Conservation (phyloP, 64 coral and sea anemone species). For the Dendrophyllia cribrosa region DNA sequence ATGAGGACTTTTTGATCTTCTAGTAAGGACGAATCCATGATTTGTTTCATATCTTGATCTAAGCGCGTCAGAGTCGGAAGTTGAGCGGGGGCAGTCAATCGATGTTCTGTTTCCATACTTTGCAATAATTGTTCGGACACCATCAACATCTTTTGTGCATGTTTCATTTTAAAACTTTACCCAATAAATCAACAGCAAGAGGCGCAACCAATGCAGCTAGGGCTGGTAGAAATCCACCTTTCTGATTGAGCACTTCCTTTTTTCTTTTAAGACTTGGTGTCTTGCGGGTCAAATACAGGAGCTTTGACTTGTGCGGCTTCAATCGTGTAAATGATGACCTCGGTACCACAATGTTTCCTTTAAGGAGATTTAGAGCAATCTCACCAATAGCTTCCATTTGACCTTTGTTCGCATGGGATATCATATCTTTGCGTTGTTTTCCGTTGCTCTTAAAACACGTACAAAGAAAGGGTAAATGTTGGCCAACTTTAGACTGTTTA, state of each 20-base stretch:
- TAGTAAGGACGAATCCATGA: neutral
- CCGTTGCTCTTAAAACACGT: no score
- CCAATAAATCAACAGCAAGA: no score
- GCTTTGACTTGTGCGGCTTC: conserved; percentile 37
- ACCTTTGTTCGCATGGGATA: neutral
- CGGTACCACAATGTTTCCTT: conserved; percentile 22
- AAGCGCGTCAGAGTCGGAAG: neutral
- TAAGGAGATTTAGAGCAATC: conserved; percentile 1
- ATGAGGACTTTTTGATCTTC: neutral
- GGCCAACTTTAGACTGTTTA: no score
- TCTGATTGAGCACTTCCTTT: conserved; percentile 8
- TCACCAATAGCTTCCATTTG: conserved; percentile 25
- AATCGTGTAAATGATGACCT: conserved; percentile 25
- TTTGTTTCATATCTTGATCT: conserved; percentile 12
- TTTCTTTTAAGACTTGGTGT: conserved; percentile 5
- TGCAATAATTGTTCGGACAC: neutral
- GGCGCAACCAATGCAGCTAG: neutral
- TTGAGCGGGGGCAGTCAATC: neutral
- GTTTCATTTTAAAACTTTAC: conserved; percentile 8
- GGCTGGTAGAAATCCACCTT: conserved; percentile 20
- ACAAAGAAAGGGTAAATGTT: no score
- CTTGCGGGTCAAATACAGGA: conserved; percentile 16
- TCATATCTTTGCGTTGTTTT: neutral
- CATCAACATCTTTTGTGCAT: conserved; percentile 11
- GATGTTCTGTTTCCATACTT: conserved; percentile 16